Conservation (phyloP, 2,113 vertebrate species). For the Grallaria varia region DNA sequence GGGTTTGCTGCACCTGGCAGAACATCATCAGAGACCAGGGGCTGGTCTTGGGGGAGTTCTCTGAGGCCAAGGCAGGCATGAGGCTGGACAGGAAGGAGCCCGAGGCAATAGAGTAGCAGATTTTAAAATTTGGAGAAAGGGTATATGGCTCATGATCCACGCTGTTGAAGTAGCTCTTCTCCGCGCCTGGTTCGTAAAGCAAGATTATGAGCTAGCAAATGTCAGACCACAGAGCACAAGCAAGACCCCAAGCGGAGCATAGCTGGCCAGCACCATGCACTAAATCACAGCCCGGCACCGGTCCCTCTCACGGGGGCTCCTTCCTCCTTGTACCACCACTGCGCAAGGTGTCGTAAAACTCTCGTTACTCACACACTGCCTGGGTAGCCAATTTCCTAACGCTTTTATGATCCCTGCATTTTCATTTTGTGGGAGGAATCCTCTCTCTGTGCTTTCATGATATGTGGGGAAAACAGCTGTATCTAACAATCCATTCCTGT, state of each 20-base stretch:
- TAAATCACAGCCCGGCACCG: background rate
- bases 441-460: background rate
- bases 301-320: background rate
- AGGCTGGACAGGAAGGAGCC: background rate
- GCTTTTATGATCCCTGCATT: background rate
- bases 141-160: background rate
- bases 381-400: background rate
- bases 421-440: background rate
- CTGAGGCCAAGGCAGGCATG: background rate
- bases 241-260: background rate
- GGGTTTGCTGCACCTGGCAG: background rate
- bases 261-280: background rate
- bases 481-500: background rate
- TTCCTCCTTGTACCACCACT: background rate
- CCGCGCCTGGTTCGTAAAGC: background rate
- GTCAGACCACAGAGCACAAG: background rate
- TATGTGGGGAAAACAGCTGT: background rate
- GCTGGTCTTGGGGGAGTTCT: background rate
- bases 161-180: background rate
- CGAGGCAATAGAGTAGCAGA: background rate
- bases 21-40: background rate
- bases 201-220: conserved; percentile 30
- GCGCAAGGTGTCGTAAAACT: background rate
- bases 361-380: background rate
- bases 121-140: background rate